Evolutionary conservation across 2,113 vertebrate genomes (phyloP), one percentile per base, ranked within the genome.

Genomic region (Morone saxatilis): DNA sequence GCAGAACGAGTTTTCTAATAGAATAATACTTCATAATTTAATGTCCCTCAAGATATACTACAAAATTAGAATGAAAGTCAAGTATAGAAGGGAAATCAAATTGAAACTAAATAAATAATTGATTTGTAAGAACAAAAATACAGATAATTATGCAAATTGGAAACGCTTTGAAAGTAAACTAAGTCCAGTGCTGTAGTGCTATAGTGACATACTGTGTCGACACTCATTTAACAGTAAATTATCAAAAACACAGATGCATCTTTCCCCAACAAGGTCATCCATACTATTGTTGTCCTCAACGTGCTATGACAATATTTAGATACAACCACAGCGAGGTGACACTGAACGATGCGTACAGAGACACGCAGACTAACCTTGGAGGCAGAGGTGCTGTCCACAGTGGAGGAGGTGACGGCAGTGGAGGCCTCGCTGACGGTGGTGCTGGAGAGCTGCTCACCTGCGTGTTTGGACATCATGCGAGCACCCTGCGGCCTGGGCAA

Each of bases 361-460:
- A 10, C 19, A 54, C 20, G 53, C 19, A 65, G 5, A 63, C 86
- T 22, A 1, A 94, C 98, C 97, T 97, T 99, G 51, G 93, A 89
- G 74, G 86, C 95, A 57, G 95, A 91, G 70, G 95, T 96, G 80
- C 91, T 70, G 90, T 98, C 97, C 88, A 96, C 89, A 8, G 96
- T 97, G 86, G 98, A 97, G 0, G 95, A 90, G 75, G 97, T 98
- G 88, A 97, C 94, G 20, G 95, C 92, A 0, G 97, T 97, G 79
- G 98, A 99, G 0, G 96, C 94, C 87, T 99, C 98, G 50, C 98
- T 99, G 95, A 98, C 95, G 91, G 97, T 97, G 95, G 97, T 90
- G 94, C 97, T 99, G 94, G 97, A 96, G 90, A 96, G 95, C 94
- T 95, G 90, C 74, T 93, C 88, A 4, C 61, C 86, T 6, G 12